Conservation (phyloP, 1,140 invertebrate genomes). For the Wiebesia pumilae region DNA sequence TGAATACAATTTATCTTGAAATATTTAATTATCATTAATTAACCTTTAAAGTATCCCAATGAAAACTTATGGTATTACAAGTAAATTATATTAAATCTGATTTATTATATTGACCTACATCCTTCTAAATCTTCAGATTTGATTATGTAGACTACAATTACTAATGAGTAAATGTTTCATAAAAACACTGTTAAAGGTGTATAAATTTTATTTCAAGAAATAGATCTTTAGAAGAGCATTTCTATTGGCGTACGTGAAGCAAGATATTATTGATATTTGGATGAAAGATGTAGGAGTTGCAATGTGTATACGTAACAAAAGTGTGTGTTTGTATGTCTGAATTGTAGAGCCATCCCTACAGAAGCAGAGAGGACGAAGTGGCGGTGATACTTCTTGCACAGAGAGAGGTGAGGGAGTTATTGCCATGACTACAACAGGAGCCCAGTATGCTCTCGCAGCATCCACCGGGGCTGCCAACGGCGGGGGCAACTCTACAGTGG, state of each 20-base stretch:
- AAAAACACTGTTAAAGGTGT: not conserved
- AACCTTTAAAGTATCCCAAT: not conserved
- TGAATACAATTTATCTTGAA: not conserved
- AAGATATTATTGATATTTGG: conserved; percentile 66
- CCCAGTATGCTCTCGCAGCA: conserved; percentile 73
- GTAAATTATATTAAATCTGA: not conserved
- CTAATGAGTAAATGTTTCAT: not conserved
- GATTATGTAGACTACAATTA: no score
- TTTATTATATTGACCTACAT: not conserved
- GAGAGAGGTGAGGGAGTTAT: conserved; percentile 71
- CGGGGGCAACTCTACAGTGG: conserved; percentile 66
- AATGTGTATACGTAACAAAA: conserved; percentile 34
- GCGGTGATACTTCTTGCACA: conserved; percentile 64
- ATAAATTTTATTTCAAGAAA: not conserved
- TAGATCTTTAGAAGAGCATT: not conserved
- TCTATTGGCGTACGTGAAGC: not conserved
- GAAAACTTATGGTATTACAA: not conserved
- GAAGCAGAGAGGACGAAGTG: conserved; percentile 64
- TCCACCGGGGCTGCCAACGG: conserved; percentile 67
- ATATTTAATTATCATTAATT: not conserved
- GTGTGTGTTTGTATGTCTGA: conserved; percentile 49
- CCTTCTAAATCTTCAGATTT: no score
- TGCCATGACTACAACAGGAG: conserved; percentile 75
- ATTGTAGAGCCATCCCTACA: conserved; percentile 67
- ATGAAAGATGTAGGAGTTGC: conserved; percentile 44